Evolutionary conservation across 2,113 vertebrate species (phyloP), one percentile per base, ranked within the genome.

Genomic region (Datnioides undecimradiatus): DNA sequence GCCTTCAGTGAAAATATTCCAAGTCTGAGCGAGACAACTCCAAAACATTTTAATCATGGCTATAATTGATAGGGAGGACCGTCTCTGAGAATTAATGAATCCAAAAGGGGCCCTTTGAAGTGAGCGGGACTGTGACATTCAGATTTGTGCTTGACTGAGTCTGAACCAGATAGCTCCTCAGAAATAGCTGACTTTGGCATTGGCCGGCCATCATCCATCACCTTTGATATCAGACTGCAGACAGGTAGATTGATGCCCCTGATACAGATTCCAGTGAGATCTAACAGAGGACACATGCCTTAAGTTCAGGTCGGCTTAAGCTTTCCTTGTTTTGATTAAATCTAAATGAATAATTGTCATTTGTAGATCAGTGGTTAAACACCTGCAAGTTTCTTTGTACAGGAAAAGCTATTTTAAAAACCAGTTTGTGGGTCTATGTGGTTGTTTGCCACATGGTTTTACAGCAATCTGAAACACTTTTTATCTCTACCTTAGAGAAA

Each of bases 121-220:
- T 93, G 81, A 83, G 89, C 66, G 59, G 77, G 73, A 80, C 87
- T 91, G 86, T 92, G 91, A 91, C 89, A 90, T 90, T 90, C 91
- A 91, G 76, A 90, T 87, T 90, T 82, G 84, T 74, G 87, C 88
- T 71, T 55, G 82, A 73, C 76, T 85, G 77, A 83, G 83, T 92
- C 87, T 87, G 90, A 89, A 92, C 76, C 73, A 90, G 89, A 91
- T 85, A 88, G 85, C 85, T 70, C 19, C 76, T 81, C 69, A 38
- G 82, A 92, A 91, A 90, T 45, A 89, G 92, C 91, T 92, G 89
- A 90, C 91, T 87, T 83, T 86, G 84, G 85, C 89, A 77, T 83
- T 79, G 86, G 85, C 80, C 57, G 55, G 76, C 74, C 75, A 16
- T 79, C 81, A 92, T 93, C 91, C 90, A 89, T 94, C 90, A 91